Evolutionary conservation across 2,113 vertebrate species (phyloP).

Genomic region (Todiramphus saurophagus): DNA sequence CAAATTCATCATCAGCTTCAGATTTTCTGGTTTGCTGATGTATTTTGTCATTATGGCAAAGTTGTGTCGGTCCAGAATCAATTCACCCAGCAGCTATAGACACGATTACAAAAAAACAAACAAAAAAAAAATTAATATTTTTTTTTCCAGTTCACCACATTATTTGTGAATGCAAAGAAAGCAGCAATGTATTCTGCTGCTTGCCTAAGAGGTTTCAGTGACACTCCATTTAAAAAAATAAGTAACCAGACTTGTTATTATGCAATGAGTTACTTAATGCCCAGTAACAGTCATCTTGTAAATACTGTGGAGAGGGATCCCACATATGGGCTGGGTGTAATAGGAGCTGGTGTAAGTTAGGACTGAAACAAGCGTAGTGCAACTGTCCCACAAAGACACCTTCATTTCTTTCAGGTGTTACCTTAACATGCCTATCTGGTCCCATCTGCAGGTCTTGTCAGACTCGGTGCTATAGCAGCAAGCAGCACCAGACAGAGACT

Average conservation of each 20-base stretch:
- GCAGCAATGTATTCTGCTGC: not conserved
- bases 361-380: not conserved
- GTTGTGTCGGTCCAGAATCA: slow-evolving; percentile 95
- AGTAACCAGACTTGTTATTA: not conserved
- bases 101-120: not conserved
- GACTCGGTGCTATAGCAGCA: not conserved
- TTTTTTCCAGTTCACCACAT: not conserved
- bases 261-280: not conserved
- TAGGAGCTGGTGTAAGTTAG: not conserved
- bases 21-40: slow-evolving; percentile 96
- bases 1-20: slow-evolving; percentile 98
- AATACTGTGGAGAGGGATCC: not conserved
- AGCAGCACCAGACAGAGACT: not conserved
- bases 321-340: not conserved
- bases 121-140: not conserved
- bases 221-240: not conserved
- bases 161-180: not conserved
- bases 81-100: slow-evolving; percentile 88
- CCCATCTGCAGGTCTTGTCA: not conserved
- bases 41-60: slow-evolving; percentile 96
- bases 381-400: not conserved
- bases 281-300: not conserved
- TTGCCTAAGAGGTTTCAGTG: not conserved
- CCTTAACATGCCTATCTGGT: not conserved
- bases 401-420: not conserved